Conservation (phyloP, 1,140 invertebrate genomes). For the Lordiphosa clarofinis region DNA sequence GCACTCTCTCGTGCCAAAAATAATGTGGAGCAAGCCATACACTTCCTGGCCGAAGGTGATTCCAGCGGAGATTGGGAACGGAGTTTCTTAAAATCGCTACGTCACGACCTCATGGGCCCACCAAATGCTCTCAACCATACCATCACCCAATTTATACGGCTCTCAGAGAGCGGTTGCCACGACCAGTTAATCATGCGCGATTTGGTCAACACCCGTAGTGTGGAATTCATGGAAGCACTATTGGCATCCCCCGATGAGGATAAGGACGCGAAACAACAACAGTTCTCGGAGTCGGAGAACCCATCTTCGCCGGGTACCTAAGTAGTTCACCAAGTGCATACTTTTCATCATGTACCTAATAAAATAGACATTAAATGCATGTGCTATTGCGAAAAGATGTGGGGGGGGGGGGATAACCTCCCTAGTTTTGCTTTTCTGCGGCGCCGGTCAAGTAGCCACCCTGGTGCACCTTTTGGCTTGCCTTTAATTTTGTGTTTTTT, state of each 20-base stretch:
- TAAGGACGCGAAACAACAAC: constrained; percentile 3
- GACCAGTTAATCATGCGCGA: background rate
- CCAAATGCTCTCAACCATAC: constrained; percentile 26
- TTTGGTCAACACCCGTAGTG: constrained; percentile 17
- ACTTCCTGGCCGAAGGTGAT: constrained; percentile 46
- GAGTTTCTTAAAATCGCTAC: constrained; percentile 20
- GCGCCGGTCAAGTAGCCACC: constrained; percentile 13
- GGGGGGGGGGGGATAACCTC: background rate
- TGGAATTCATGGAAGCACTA: constrained; percentile 25
- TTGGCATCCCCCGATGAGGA: constrained; percentile 12
- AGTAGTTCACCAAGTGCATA: background rate
- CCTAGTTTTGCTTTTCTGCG: background rate
- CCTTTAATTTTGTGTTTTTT: constrained; percentile 16
- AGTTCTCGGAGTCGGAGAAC: background rate
- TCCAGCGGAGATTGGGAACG: constrained; percentile 7
- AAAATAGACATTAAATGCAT: constrained; percentile 12
- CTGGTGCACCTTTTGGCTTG: constrained; percentile 12
- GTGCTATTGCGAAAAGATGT: background rate
- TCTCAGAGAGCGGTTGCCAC: background rate
- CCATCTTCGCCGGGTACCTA: constrained; percentile 2
- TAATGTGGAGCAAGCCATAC: constrained; percentile 57
- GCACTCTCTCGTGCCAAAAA: constrained; percentile 41
- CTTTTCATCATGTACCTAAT: constrained; percentile 6
- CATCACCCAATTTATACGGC: constrained; percentile 29
- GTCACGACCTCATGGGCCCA: constrained; percentile 31